Percentiles rank a stretch among this genome's conserved stretches.
Conservation (phyloP, 2,888 invertebrate genomes). For the Clepsis dumicolana region DNA sequence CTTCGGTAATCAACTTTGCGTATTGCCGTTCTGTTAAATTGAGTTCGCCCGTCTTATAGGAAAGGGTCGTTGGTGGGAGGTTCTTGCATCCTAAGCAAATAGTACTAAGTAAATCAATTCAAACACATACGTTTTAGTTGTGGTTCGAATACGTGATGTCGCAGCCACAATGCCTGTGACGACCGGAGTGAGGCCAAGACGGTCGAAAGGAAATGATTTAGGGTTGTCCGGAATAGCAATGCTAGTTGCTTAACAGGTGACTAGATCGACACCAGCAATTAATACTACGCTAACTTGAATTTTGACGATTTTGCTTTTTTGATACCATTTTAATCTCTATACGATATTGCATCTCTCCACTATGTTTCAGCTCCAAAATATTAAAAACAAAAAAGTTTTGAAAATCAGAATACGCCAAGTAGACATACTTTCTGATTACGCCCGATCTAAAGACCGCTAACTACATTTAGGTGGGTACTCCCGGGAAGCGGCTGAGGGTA, state of each 20-base stretch:
- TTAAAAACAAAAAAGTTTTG: too few relatives aligned
- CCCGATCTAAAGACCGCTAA: too few relatives aligned
- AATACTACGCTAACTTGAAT: too few relatives aligned
- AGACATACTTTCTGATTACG: too few relatives aligned
- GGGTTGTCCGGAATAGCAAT: conserved; percentile 12
- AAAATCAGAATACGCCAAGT: too few relatives aligned
- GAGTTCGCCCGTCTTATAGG: conserved; percentile 40
- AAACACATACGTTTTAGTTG: conserved; percentile 43
- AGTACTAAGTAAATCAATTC: conserved; percentile 47
- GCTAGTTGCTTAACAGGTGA: not conserved
- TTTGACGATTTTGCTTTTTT: too few relatives aligned
- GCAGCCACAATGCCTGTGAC: conserved; percentile 9
- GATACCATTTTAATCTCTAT: too few relatives aligned
- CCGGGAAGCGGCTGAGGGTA: too few relatives aligned
- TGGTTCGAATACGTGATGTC: conserved; percentile 45
- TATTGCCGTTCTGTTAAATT: conserved; percentile 47
- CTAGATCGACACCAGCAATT: too few relatives aligned
- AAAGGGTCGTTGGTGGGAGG: conserved; percentile 45
- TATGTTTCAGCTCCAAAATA: too few relatives aligned
- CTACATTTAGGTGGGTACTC: too few relatives aligned
- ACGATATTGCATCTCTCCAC: too few relatives aligned
- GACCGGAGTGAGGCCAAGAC: not conserved
- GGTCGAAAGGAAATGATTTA: conserved; percentile 11
- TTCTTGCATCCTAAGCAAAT: conserved; percentile 51
- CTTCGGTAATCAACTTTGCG: conserved; percentile 56